Conservation (phyloP, 2,113 vertebrate genomes). For the Colaptes auratus region DNA sequence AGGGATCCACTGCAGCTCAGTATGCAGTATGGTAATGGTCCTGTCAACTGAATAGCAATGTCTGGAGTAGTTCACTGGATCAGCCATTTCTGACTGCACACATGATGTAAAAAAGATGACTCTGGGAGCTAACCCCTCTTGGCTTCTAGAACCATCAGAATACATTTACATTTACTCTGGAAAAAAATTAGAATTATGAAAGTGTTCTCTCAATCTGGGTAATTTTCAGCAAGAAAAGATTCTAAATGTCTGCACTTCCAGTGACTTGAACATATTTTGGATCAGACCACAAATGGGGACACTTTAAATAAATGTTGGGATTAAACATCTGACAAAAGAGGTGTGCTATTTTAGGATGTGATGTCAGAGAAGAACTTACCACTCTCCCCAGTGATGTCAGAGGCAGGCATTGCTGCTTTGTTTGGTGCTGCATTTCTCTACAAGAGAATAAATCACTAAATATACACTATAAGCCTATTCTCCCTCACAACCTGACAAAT, state of each 20-base stretch:
- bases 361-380: not conserved
- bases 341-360: not conserved
- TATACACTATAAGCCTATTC: conserved; percentile 59
- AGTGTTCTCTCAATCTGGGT: not conserved
- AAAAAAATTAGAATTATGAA: not conserved
- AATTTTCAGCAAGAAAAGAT: not conserved
- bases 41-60: not conserved
- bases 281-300: not conserved
- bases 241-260: not conserved
- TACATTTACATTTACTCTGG: not conserved
- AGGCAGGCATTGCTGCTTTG: not conserved
- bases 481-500: conserved; percentile 61
- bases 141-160: not conserved
- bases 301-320: not conserved
- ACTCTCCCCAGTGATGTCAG: not conserved
- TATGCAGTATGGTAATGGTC: not conserved
- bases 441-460: conserved; percentile 63
- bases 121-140: not conserved
- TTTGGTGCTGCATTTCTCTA: conserved; percentile 32
- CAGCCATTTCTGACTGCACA: not conserved
- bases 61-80: not conserved
- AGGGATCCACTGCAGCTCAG: not conserved
- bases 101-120: not conserved
- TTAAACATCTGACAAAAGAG: not conserved
- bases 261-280: not conserved